Evolutionary conservation across 2,888 invertebrate species (phyloP), one percentile per base, ranked within the genome.

Genomic region (Arge pagana): DNA sequence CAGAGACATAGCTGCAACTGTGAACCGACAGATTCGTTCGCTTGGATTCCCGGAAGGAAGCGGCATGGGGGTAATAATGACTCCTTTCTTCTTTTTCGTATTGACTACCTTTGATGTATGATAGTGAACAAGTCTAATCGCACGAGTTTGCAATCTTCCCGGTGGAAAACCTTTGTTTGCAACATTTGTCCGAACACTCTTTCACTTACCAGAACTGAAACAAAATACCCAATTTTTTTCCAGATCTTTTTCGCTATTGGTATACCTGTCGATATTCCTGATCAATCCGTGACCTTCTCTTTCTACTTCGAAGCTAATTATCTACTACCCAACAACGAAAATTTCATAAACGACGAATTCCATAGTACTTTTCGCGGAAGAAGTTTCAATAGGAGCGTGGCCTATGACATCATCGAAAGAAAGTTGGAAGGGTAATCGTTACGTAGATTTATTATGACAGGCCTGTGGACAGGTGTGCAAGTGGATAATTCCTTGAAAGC

Each of bases 221-320:
- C 35, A 23, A 35, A 45, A 45, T 45, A n/a, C n/a, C n/a, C n/a
- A n/a, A n/a, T 40, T 58, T 53, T 57, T 16, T 78, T 79, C 16
- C 75, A 89, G 89, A 79, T 86, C 30, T 84, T 88, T 66, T 73
- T 88, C 18, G 88, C 89, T 0, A 79, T 89, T 57, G 86, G 87
- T 0, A 80, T 89, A 35, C 89, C 89, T 0, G 66, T 89, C 10
- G 87, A 88, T 62, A 76, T 87, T 3, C 84, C 85, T 0, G 83
- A 87, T 59, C 84, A 85, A 61, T 85, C 87, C 67, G 83, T 88
- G 1, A 86, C 87, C 61, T 78, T 88, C 37, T 86, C 89, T 0
- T 85, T 86, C 66, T 88, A 89, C 77, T 86, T 89, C 65, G 89
- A 89, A 65, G 83, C 86, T 0, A 87, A 87, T 72, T 89, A 87